Percentiles rank a stretch among this genome's conserved stretches.
These are phyloP conservation scores for Valencia hispanica DNA, from an alignment of 2,797 vertebrate genomes.

Conservation along the genomic window DNA sequence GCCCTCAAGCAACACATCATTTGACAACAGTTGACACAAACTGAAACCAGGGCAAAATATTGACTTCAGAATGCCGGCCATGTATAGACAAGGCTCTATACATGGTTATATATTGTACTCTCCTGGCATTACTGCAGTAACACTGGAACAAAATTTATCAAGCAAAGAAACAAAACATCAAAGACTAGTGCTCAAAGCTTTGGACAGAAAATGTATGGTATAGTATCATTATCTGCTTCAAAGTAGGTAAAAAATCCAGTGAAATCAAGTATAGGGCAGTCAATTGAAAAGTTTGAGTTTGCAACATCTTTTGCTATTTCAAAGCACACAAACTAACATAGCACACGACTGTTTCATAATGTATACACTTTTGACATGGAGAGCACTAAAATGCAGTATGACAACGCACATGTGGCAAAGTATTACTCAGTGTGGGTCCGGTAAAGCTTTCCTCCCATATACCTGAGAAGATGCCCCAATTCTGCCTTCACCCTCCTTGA, in stretches of 20 bases:
- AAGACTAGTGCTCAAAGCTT: conserved; percentile 17
- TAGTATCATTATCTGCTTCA: not conserved
- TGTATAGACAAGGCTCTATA: conserved; percentile 63
- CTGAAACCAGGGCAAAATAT: conserved; percentile 68
- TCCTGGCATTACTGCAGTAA: conserved; percentile 53
- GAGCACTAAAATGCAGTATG: no score
- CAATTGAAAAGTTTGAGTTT: not conserved
- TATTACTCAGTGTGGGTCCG: not conserved
- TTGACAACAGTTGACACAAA: conserved; percentile 76
- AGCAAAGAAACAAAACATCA: conserved; percentile 33
- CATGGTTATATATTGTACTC: conserved; percentile 53
- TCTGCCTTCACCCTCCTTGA: not conserved
- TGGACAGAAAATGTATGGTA: not conserved
- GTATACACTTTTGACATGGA: no score
- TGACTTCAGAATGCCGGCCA: conserved; percentile 56
- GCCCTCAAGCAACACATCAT: conserved; percentile 60
- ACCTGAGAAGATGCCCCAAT: not conserved
- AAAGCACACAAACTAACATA: no score
- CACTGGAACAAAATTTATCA: conserved; percentile 51
- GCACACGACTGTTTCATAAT: no score
- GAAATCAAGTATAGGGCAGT: not conserved
- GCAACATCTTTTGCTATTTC: no score
- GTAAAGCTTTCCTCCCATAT: not conserved
- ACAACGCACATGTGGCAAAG: no score
- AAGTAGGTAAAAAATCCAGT: not conserved